Conservation (phyloP, 2,797 vertebrate genomes). For the Sternotherus odoratus region DNA sequence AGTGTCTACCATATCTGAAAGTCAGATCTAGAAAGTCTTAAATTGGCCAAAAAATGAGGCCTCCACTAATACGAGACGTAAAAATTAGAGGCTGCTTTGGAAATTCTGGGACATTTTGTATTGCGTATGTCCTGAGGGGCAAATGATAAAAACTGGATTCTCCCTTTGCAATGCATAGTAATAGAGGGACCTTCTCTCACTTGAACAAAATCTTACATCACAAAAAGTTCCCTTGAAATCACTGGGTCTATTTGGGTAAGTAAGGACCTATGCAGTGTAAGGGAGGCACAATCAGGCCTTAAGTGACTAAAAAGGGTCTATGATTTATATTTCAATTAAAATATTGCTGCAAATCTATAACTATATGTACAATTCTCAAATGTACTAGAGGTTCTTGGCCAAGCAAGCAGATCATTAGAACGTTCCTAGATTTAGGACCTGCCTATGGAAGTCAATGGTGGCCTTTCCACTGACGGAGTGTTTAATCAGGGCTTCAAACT, state of each 20-base stretch:
- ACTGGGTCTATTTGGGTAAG: background rate
- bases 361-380: background rate
- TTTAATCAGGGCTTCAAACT: background rate
- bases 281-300: fast-evolving
- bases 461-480: background rate
- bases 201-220: background rate
- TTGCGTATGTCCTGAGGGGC: background rate
- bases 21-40: background rate
- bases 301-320: background rate
- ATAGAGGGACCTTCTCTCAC: background rate
- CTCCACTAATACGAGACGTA: background rate
- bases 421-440: background rate
- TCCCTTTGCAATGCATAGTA: background rate
- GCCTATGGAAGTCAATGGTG: background rate
- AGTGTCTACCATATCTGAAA: background rate
- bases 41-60: background rate
- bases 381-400: background rate
- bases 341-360: background rate
- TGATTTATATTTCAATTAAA: background rate
- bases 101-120: background rate
- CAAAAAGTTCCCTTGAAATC: background rate
- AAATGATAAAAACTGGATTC: background rate
- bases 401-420: background rate
- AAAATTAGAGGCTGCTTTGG: background rate
- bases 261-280: background rate